Percentiles rank a stretch among this genome's conserved stretches.
phyloP scores from a whole-genome alignment of 1,140 invertebrate species.

The Brachionus sp. region DNA sequence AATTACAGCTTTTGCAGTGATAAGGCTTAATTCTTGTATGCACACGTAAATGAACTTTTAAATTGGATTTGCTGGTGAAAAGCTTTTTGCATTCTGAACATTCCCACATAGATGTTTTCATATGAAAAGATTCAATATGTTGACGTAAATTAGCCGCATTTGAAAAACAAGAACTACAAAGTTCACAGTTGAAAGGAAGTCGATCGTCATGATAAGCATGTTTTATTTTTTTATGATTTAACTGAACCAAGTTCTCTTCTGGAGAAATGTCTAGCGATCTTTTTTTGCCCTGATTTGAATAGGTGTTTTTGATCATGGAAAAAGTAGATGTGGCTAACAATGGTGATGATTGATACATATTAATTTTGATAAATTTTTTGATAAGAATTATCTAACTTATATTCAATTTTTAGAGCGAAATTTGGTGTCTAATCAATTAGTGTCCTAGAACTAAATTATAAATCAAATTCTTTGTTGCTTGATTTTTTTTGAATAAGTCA shows the following conservation, averaged over 20 bases:
- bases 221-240: neutral
- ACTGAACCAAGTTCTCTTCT: neutral
- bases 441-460: conserved; percentile 37
- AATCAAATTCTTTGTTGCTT: conserved; percentile 31
- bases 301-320: neutral
- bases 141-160: conserved; percentile 18
- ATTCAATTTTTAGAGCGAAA: conserved; percentile 26
- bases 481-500: conserved; percentile 26
- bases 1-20: conserved; percentile 36
- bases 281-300: neutral
- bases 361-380: conserved; percentile 22
- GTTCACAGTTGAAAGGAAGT: neutral
- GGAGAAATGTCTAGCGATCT: neutral
- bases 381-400: conserved; percentile 39
- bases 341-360: conserved; percentile 3
- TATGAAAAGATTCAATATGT: conserved; percentile 33
- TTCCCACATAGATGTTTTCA: conserved; percentile 40
- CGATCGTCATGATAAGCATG: neutral
- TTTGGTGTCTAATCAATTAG: conserved; percentile 20
- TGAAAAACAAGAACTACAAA: neutral
- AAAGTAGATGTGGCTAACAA: neutral
- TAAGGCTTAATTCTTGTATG: conserved; percentile 40
- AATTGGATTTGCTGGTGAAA: conserved; percentile 32
- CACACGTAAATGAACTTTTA: conserved; percentile 44
- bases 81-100: conserved; percentile 44